These are phyloP conservation scores for Amiota communis DNA, from an alignment of 2,888 invertebrate species.

Conservation along the genomic window DNA sequence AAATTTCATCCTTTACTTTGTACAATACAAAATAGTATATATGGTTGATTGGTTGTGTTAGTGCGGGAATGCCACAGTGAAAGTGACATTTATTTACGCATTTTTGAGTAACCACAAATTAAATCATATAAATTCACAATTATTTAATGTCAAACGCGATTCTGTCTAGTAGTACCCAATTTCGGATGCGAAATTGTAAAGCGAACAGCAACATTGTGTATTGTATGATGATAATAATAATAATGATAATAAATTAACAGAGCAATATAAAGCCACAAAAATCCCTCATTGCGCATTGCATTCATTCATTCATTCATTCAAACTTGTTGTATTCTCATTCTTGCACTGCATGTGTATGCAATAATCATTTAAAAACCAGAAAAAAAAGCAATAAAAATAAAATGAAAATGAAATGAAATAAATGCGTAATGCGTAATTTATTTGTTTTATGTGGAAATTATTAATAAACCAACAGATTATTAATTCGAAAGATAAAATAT, in stretches of 20 bases:
- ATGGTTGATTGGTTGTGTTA: no score
- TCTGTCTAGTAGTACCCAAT: no score
- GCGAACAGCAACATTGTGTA: constrained; percentile 16
- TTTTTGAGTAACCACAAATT: constrained; percentile 61
- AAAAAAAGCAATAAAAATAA: constrained; percentile 55
- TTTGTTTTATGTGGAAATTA: constrained; percentile 58
- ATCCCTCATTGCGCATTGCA: constrained; percentile 17
- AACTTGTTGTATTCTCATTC: background rate
- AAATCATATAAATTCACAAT: constrained; percentile 68
- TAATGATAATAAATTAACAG: constrained; percentile 47
- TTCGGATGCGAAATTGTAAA: background rate
- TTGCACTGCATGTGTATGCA: background rate
- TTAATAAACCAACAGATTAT: constrained; percentile 68
- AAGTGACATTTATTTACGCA: constrained; percentile 44
- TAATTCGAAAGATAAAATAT: constrained; percentile 61
- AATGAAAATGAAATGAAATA: constrained; percentile 63
- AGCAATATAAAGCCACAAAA: constrained; percentile 44
- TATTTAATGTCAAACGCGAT: constrained; percentile 57
- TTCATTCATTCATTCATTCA: background rate
- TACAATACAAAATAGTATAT: no score
- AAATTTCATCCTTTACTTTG: no score
- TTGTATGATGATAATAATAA: background rate
- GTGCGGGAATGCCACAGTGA: background rate
- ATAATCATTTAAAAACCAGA: no score
- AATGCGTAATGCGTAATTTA: constrained; percentile 54